These are phyloP conservation scores for Aphodius sticticus DNA, from an alignment of 2,888 invertebrate genomes.

Conservation along the genomic window DNA sequence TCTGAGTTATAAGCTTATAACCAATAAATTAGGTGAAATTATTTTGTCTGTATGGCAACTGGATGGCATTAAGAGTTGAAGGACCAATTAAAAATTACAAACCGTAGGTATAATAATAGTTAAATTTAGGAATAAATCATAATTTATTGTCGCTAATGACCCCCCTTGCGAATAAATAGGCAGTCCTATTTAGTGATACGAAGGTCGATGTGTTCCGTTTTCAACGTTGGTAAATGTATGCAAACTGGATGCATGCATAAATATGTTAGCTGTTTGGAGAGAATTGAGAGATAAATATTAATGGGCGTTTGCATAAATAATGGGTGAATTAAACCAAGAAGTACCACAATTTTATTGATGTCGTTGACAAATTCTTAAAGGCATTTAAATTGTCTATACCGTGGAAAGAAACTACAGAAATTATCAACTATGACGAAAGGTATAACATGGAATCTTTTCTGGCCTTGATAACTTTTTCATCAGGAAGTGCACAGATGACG, in stretches of 20 bases:
- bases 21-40: neutral
- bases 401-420: no score
- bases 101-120: neutral
- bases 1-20: neutral
- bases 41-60: neutral
- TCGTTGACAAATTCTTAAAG: no score
- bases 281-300: no score
- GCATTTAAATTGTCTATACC: no score
- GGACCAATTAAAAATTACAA: conserved; percentile 4
- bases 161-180: neutral
- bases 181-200: neutral
- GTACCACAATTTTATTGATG: no score
- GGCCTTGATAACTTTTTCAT: no score
- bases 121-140: neutral
- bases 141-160: conserved; percentile 4
- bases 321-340: no score
- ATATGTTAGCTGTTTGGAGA: no score
- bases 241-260: neutral
- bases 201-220: neutral
- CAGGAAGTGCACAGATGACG: no score
- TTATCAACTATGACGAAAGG: no score
- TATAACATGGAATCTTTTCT: no score
- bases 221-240: neutral
- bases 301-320: no score
- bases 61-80: neutral